Conservation (phyloP, 2,888 invertebrate genomes). For the Lasioglossum zephyrum region DNA sequence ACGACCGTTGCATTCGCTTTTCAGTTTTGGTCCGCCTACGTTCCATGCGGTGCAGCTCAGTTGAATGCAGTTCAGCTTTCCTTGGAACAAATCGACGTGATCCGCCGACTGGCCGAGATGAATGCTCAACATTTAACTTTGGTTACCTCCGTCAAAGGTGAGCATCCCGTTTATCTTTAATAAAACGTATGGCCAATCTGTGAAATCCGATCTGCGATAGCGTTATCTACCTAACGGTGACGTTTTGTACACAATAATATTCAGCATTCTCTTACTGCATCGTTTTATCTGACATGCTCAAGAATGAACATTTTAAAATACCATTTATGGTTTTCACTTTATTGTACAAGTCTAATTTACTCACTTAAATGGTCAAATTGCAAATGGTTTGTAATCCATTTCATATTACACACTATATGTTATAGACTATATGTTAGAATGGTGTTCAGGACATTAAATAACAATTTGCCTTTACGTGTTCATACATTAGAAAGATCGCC, state of each 20-base stretch:
- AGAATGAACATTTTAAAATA: background rate
- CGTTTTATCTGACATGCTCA: background rate
- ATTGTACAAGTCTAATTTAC: no score
- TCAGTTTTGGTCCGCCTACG: conserved; percentile 96
- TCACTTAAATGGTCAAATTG: no score
- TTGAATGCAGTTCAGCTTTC: conserved; percentile 94
- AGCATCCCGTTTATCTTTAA: conserved; percentile 49
- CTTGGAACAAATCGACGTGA: conserved; percentile 94
- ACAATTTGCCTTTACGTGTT: no score
- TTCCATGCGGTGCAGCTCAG: conserved; percentile 93
- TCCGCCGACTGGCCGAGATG: conserved; percentile 90
- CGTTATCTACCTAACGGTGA: background rate
- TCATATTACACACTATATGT: no score
- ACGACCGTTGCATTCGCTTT: conserved; percentile 11
- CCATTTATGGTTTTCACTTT: no score
- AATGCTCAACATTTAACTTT: conserved; percentile 90
- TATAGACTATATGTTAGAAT: no score
- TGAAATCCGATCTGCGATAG: background rate
- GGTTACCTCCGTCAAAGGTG: conserved; percentile 87
- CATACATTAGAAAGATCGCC: no score
- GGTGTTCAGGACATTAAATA: no score
- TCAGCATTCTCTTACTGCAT: background rate
- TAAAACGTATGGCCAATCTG: background rate
- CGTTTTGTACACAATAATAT: background rate
- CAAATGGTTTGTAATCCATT: no score